These are phyloP conservation scores for Okapia johnstoni DNA, from an alignment of 2,113 vertebrate species.

Conservation along the genomic window DNA sequence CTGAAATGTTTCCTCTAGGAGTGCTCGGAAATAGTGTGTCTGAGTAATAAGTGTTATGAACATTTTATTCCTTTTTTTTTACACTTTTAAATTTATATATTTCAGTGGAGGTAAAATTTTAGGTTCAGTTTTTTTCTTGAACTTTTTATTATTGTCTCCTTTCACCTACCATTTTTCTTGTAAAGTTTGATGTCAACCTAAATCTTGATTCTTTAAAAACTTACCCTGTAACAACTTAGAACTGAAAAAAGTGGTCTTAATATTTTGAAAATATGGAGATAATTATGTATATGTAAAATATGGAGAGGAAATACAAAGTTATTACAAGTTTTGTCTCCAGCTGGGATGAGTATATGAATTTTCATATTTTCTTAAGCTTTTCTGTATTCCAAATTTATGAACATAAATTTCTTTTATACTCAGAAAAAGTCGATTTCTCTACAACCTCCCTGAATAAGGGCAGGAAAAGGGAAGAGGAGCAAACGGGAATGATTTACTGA, in stretches of 20 bases:
- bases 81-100: not conserved
- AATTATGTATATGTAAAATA: not conserved
- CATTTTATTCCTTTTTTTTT: not conserved
- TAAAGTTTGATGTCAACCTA: not conserved
- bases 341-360: not conserved
- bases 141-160: not conserved
- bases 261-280: not conserved
- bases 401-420: not conserved
- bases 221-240: not conserved
- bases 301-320: not conserved
- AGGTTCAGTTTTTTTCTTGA: not conserved
- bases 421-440: not conserved
- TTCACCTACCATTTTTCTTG: not conserved
- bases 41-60: not conserved
- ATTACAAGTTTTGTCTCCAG: conserved; percentile 7
- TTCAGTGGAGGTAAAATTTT: not conserved
- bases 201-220: not conserved
- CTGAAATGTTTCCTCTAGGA: not conserved
- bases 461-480: not conserved
- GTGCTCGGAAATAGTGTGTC: not conserved
- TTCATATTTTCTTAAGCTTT: not conserved
- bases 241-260: not conserved
- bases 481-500: not conserved
- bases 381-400: not conserved
- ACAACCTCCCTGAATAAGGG: not conserved